phyloP scores from a whole-genome alignment of 2,113 vertebrate species.

The Menura novaehollandiae region DNA sequence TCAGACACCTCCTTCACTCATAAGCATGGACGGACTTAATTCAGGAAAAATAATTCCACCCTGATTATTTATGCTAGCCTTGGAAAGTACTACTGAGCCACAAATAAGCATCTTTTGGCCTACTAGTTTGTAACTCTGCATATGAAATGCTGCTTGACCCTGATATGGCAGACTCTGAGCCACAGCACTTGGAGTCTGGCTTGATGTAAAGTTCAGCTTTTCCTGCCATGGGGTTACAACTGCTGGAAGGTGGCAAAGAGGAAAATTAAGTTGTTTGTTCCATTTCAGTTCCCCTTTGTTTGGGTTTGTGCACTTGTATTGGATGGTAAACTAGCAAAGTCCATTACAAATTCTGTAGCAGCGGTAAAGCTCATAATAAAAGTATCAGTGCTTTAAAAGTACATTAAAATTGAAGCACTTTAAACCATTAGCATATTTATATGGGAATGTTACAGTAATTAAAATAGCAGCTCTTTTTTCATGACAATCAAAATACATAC shows the following conservation, averaged over 20 bases:
- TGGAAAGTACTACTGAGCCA: background rate
- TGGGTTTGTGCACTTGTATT: background rate
- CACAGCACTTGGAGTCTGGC: accelerated
- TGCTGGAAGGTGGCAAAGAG: accelerated
- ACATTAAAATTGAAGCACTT: background rate
- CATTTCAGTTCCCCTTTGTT: background rate
- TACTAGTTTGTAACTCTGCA: background rate
- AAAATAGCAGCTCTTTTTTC: background rate
- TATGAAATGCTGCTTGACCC: background rate
- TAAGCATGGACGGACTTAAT: background rate
- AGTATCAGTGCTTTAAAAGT: accelerated
- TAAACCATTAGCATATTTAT: accelerated
- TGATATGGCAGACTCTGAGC: background rate
- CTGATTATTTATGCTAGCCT: background rate
- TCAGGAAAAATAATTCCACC: background rate
- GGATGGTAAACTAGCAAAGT: accelerated
- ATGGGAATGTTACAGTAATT: accelerated
- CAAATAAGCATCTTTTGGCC: background rate
- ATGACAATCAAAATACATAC: background rate
- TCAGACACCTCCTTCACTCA: background rate
- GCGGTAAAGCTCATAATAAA: background rate
- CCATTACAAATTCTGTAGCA: accelerated
- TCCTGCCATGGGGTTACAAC: accelerated
- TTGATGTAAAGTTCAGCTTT: background rate
- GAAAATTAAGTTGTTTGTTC: background rate